These are phyloP conservation scores for Isotomurus palustris DNA, from an alignment of 2,888 invertebrate genomes.

Conservation along the genomic window DNA sequence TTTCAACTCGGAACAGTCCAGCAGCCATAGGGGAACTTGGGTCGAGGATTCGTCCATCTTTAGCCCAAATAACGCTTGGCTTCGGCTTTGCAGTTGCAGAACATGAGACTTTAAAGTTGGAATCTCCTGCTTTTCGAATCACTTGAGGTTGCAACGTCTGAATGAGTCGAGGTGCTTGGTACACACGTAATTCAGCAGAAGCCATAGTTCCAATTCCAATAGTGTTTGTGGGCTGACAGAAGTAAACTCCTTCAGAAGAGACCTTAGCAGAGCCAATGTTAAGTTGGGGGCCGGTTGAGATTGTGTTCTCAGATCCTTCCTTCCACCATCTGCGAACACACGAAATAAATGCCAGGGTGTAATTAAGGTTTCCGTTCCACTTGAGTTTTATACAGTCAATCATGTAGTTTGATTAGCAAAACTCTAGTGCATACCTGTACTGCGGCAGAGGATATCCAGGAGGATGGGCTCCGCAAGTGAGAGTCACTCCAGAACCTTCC, in stretches of 20 bases:
- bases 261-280: constrained; percentile 80
- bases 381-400: not conserved
- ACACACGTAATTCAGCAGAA: constrained; percentile 76
- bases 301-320: constrained; percentile 62
- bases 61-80: constrained; percentile 78
- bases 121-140: constrained; percentile 69
- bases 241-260: constrained; percentile 81
- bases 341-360: constrained; percentile 4
- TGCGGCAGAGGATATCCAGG: constrained; percentile 90
- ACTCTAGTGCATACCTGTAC: constrained; percentile 55
- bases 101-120: constrained; percentile 73
- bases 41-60: constrained; percentile 74
- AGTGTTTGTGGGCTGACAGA: constrained; percentile 85
- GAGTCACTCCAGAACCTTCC: constrained; percentile 70
- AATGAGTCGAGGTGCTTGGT: constrained; percentile 81
- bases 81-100: constrained; percentile 83
- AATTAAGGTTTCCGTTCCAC: not conserved
- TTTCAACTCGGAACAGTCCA: constrained; percentile 66
- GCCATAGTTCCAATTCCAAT: constrained; percentile 80
- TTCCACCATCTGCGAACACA: constrained; percentile 65
- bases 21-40: constrained; percentile 58
- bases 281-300: constrained; percentile 75
- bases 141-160: constrained; percentile 76
- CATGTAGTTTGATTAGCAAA: not conserved
- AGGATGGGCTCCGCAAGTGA: constrained; percentile 80